Evolutionary conservation across 1,140 invertebrate genomes (phyloP), one percentile per base, ranked within the genome.

Genomic region (Macrobrachium rosenbergii): DNA sequence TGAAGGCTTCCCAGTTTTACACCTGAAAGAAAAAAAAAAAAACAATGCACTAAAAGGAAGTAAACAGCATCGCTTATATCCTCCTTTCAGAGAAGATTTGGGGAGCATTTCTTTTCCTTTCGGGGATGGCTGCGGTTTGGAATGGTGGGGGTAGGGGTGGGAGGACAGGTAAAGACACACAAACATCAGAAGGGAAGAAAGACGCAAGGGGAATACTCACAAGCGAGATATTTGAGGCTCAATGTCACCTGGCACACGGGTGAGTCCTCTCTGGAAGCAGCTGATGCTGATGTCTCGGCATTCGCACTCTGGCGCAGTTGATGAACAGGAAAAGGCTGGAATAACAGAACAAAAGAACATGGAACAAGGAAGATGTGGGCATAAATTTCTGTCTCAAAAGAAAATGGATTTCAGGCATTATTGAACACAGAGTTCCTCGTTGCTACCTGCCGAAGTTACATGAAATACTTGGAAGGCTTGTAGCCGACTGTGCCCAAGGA

Each of bases 211-310:
- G 5, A 72, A 60, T 73, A 83, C 82, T 83, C 21, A 83, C 82
- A 83, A 83, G n/a, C 82, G 69, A 19, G 82, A 83, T 10, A 83
- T 83, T 17, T 83, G 82, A 45, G 69, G 64, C 58, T 83, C 82
- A 28, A 83, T 83, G 23, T 83, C 82, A 45, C 52, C 52, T 12
- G 82, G 82, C 17, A 83, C 45, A 73, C 11, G 23, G 45, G 52
- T 75, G 11, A 83, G 58, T 28, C 69, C 69, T 16, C 82, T 45
- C 5, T 58, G n/a, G 45, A 72, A 12, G 17, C 82, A 83, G 69
- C 72, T 83, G 72, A 83, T 83, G 69, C 43, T 75, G 21, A 83
- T 75, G 58, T 83, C 82, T 23, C 58, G n/a, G 62, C 82, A 83
- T 59, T 83, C 82, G 43, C 82, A 83, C 64, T 23, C 58, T 5